Conservation (phyloP, 2,113 vertebrate species). For the Etheostoma spectabile region DNA sequence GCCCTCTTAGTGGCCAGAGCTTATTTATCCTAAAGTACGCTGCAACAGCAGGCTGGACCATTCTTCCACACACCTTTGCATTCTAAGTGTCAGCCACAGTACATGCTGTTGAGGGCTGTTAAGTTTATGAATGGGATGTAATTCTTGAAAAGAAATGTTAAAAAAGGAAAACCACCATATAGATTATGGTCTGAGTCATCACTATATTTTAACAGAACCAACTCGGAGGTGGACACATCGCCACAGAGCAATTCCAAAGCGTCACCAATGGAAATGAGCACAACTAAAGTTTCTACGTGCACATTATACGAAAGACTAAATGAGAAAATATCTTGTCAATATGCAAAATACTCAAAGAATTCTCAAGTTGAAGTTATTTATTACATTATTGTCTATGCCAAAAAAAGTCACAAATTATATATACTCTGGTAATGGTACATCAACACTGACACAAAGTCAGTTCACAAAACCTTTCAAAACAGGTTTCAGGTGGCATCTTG, state of each 20-base stretch:
- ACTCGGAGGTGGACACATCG: neutral
- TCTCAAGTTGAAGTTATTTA: neutral
- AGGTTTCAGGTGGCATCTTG: neutral
- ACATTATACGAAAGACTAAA: neutral
- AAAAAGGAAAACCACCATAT: neutral
- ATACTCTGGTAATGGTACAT: neutral
- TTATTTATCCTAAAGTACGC: constrained; percentile 61
- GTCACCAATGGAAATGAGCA: neutral
- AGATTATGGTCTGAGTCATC: neutral
- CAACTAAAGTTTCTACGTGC: neutral
- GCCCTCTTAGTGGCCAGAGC: constrained; percentile 72
- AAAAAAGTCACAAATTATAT: neutral
- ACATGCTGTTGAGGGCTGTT: neutral
- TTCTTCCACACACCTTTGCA: constrained; percentile 54
- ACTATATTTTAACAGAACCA: neutral
- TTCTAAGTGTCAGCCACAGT: constrained; percentile 29
- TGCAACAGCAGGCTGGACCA: constrained; percentile 32
- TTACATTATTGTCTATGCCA: neutral
- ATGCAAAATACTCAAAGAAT: neutral
- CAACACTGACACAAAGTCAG: neutral
- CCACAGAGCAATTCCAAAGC: neutral
- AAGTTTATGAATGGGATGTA: constrained; percentile 1
- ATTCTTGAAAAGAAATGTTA: constrained; percentile 4
- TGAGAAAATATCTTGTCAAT: neutral
- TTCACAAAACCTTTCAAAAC: constrained; percentile 12